Percentiles rank a stretch among this genome's conserved stretches.
phyloP scores from a whole-genome alignment of 1,140 invertebrate species.

The Nilaparvata lugens region DNA sequence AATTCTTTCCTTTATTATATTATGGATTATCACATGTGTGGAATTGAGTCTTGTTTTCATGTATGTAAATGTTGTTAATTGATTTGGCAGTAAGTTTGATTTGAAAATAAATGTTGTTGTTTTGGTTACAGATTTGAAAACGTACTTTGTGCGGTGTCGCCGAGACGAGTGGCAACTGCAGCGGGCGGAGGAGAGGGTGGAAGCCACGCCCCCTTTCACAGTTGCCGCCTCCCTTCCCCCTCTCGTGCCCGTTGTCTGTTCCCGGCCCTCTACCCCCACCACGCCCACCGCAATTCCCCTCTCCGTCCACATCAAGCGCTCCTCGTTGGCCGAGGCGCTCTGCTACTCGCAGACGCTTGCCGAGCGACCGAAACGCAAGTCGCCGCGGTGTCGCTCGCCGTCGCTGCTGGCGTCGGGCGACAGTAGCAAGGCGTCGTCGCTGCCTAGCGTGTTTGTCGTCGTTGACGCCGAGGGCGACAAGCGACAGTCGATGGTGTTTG shows the following conservation, averaged over 20 bases:
- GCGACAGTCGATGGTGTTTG: not conserved
- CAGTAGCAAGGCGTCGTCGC: conserved; percentile 18
- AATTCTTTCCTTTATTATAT: too few species aligned
- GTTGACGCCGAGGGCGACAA: not conserved
- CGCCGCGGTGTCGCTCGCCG: not conserved
- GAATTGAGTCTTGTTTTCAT: too few species aligned
- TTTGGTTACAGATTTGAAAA: conserved; percentile 57
- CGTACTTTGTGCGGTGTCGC: conserved; percentile 59
- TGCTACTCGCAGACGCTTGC: conserved; percentile 1
- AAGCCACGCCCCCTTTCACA: too few species aligned
- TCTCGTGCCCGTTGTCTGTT: not conserved
- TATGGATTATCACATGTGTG: too few species aligned
- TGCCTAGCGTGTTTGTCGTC: conserved; percentile 47
- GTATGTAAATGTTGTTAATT: too few species aligned
- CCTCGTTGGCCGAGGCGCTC: conserved; percentile 6
- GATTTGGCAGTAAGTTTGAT: not conserved
- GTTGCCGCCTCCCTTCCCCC: too few species aligned
- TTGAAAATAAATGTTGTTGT: not conserved
- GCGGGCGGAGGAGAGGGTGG: conserved; percentile 30
- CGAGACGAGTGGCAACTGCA: conserved; percentile 22
- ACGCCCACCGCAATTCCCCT: not conserved
- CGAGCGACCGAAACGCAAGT: too few species aligned
- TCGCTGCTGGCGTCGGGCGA: not conserved
- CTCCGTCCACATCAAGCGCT: not conserved
- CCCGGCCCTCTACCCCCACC: not conserved